Evolutionary conservation across 2,888 invertebrate genomes (phyloP).

Genomic region (Lasius fuliginosus): DNA sequence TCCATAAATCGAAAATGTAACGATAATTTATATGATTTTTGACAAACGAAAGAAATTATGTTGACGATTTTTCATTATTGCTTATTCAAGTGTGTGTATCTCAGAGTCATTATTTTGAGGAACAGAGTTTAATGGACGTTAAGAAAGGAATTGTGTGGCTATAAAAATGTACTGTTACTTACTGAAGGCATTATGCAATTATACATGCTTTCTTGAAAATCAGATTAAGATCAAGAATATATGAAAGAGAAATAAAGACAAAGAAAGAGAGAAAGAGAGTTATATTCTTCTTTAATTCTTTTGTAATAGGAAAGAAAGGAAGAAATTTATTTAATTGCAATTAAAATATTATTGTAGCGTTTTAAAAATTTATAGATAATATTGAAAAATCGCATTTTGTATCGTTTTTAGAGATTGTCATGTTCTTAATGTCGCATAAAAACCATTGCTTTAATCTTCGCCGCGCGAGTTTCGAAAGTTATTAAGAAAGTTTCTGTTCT

Average conservation of each 20-base stretch:
- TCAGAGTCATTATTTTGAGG: neutral
- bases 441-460: constrained; percentile 24
- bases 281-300: neutral
- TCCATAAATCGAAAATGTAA: constrained; percentile 23
- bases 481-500: constrained; percentile 15
- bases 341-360: neutral
- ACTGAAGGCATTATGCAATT: neutral
- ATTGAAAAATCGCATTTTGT: neutral
- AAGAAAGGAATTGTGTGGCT: neutral
- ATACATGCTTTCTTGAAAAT: neutral
- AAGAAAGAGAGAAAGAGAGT: neutral
- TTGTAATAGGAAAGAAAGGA: neutral
- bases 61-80: neutral
- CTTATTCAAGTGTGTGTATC: neutral
- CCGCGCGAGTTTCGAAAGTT: constrained; percentile 10
- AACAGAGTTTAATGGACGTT: neutral
- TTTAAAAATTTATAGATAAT: neutral
- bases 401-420: neutral
- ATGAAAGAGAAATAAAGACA: neutral
- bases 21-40: neutral
- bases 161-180: neutral
- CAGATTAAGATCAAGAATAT: neutral
- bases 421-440: neutral
- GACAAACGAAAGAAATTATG: neutral
- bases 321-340: neutral